Evolutionary conservation across 2,888 invertebrate genomes (phyloP), one percentile per base, ranked within the genome.

Genomic region (Girardia tigrina): DNA sequence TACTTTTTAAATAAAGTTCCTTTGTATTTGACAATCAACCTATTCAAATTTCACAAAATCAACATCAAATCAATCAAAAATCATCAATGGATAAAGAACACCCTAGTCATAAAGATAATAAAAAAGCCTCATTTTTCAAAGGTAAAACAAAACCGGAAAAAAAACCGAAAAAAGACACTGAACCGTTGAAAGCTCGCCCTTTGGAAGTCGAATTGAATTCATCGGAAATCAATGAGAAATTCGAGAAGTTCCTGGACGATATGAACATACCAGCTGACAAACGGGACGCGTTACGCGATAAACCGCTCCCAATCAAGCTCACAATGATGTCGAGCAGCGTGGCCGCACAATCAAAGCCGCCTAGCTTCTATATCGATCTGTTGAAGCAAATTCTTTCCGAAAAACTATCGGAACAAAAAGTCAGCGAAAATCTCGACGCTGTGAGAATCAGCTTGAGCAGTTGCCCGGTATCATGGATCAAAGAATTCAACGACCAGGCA

Each of bases 381-480:
- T 27, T 75, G 16, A 69, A 29, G n/a, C 70, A 71, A 28, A 56
- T 56, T 56, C n/a, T 56, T 6, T 72, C 28, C 6, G 26, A 26
- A n/a, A 26, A 29, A 16, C 27, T 69, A 14, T 16, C 26, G 1
- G 70, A 28, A 28, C 20, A 75, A 1, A 72, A 70, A 28, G n/a
- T 70, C 26, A 26, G 28, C n/a, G 69, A 75, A 20, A 27, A 70
- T 27, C 29, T 75, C 26, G 75, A 69, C n/a, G 28, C 28, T 12
- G 27, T 75, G 16, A 16, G 27, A 28, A 70, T 75, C 8, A 27
- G 72, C 16, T 29, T 75, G 8, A 28, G 27, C 72, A 75, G 69
- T 72, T 74, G 74, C 28, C 75, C 73, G 1, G 72, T 75, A 20
- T 75, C 75, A 29, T 75, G 75, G 75, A 27, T 74, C 1, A 74